Evolutionary conservation across 2,113 vertebrate species (phyloP).

Genomic region (Sylvilagus bachmani): DNA sequence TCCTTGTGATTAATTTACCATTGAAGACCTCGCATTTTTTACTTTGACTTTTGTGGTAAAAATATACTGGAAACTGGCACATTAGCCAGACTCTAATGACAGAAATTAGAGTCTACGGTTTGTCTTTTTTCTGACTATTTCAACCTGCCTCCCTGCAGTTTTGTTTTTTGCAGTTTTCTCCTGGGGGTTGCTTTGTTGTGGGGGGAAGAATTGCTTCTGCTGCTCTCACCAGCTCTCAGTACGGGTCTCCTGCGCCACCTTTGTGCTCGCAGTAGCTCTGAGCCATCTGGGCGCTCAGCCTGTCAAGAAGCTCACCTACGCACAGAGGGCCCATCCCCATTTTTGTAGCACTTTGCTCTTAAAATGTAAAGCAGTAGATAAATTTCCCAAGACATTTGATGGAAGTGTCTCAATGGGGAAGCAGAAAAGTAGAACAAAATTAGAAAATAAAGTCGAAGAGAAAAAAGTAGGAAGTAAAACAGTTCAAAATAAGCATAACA

Average conservation of each 20-base stretch:
- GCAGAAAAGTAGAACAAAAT: slow-evolving; percentile 26
- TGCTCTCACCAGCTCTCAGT: background rate
- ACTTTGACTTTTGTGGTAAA: background rate
- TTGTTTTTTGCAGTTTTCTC: background rate
- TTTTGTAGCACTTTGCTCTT: background rate
- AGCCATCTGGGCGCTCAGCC: background rate
- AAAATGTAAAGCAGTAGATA: background rate
- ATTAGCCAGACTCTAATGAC: background rate
- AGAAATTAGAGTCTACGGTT: background rate
- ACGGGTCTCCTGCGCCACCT: background rate
- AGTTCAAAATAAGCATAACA: slow-evolving; percentile 6
- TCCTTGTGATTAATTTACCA: background rate
- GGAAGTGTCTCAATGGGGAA: background rate
- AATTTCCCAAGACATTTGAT: background rate
- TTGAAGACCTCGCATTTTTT: background rate
- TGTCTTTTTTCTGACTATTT: background rate
- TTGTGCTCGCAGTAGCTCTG: background rate
- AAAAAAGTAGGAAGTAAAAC: background rate
- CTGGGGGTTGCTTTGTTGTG: background rate
- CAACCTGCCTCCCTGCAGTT: background rate
- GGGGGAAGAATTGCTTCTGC: background rate
- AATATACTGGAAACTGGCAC: background rate
- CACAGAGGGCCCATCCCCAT: background rate
- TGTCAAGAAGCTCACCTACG: background rate
- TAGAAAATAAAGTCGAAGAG: background rate